These are phyloP conservation scores for Xylocopa sonorina DNA, from an alignment of 1,140 invertebrate species.

Conservation along the genomic window DNA sequence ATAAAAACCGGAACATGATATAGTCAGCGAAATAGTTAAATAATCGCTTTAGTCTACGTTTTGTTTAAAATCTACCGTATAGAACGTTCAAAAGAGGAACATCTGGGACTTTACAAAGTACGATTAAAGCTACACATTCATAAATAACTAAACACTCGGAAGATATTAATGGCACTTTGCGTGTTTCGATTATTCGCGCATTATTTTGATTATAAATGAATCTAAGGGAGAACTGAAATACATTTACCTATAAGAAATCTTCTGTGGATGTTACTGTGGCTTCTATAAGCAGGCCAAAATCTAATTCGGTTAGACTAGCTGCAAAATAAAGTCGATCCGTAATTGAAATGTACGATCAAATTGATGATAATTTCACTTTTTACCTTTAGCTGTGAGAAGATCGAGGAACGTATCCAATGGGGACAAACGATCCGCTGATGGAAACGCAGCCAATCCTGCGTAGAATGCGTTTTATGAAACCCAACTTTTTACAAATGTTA, in stretches of 20 bases:
- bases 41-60: background rate
- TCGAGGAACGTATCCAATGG: conserved; percentile 92
- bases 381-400: conserved; percentile 90
- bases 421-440: conserved; percentile 88
- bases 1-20: background rate
- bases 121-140: background rate
- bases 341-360: background rate
- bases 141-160: conserved; percentile 8
- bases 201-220: conserved; percentile 20
- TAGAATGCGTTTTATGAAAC: conserved; percentile 36
- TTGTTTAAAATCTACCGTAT: background rate
- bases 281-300: conserved; percentile 91
- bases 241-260: conserved; percentile 78
- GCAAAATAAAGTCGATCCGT: conserved; percentile 60
- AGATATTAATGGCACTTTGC: conserved; percentile 46
- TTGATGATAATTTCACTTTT: conserved; percentile 24
- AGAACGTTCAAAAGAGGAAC: background rate
- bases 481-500: background rate
- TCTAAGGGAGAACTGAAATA: conserved; percentile 1
- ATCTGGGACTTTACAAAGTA: conserved; percentile 3
- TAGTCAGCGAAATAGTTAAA: too few relatives aligned
- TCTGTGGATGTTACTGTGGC: conserved; percentile 86
- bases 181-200: background rate
- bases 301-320: conserved; percentile 90
- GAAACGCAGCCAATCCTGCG: conserved; percentile 86